These are phyloP conservation scores for Drosophila busckii DNA, from an alignment of 1,140 invertebrate species.

Conservation along the genomic window DNA sequence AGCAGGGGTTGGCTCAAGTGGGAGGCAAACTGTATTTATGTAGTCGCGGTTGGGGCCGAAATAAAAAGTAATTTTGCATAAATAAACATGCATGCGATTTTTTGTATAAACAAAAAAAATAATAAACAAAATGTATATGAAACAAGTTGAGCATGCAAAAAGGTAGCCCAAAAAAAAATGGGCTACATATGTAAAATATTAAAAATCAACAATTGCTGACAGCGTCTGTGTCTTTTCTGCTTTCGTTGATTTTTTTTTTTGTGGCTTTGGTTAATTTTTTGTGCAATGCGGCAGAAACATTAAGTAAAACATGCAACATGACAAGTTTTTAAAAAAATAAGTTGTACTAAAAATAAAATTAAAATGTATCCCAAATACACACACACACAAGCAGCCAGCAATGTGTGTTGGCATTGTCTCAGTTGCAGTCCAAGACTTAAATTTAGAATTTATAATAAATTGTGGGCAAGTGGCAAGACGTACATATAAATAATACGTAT, in stretches of 20 bases:
- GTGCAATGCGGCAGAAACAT: slow-evolving; percentile 46
- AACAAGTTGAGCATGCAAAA: slow-evolving; percentile 31
- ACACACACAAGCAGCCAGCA: not conserved
- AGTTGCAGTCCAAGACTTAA: slow-evolving; percentile 41
- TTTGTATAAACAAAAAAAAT: slow-evolving; percentile 35
- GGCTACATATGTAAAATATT: slow-evolving; percentile 15
- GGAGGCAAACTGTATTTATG: slow-evolving; percentile 6
- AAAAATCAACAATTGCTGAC: slow-evolving; percentile 45
- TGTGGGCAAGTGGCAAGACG: slow-evolving; percentile 23
- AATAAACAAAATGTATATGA: slow-evolving; percentile 16
- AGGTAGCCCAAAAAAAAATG: not conserved
- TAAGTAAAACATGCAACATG: slow-evolving; percentile 30
- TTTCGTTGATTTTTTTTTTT: slow-evolving; percentile 21
- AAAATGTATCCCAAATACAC: slow-evolving; percentile 15
- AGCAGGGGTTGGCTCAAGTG: not conserved
- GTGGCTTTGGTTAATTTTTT: slow-evolving; percentile 25
- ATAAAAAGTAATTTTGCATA: slow-evolving; percentile 48
- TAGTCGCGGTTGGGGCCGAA: too few relatives aligned
- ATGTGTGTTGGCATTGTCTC: slow-evolving; percentile 23
- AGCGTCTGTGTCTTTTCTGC: slow-evolving; percentile 50
- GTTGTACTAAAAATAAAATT: slow-evolving; percentile 34
- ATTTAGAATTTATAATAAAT: slow-evolving; percentile 48
- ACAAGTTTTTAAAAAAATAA: slow-evolving; percentile 35
- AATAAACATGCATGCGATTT: slow-evolving; percentile 22
- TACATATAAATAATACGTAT: not conserved